Base-by-base conservation (phyloP, 2,888 invertebrate genomes). In the Clepsis dumicolana region DNA sequence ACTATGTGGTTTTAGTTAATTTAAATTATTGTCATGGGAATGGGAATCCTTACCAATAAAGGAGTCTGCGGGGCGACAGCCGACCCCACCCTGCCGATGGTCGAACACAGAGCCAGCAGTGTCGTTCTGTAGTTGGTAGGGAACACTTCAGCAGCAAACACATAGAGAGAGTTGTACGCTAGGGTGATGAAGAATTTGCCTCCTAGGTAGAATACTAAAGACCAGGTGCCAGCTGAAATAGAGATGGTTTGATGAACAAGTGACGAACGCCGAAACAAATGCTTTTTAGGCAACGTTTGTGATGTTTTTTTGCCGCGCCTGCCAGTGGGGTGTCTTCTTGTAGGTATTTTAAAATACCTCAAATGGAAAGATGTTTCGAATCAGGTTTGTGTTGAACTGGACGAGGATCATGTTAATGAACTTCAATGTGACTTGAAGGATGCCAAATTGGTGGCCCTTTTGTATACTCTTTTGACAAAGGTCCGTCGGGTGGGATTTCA, bases 121-220 rank as follows among this genome's bases (percentile, higher is more conserved):
- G 96, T 95, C 12, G 96, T 95, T 63, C 96, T 90, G 72, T 96
- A 91, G 74, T 94, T 94, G 0, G 96, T 96, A 0, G 96, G 96
- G 79, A 96, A 96, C 67, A 96, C 94, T 86, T 96, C 96, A 12
- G 96, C 95, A 0, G 95, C 96, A 76, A 95, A 95, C 29, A 96
- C 94, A 78, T 96, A 96, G n/a, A 95, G 81, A 0, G 95, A 94
- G 44, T 95, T 94, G 81, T 96, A 96, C 0, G 96, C 95, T 50
- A 95, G 91, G 0, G 96, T 95, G 59, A 96, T 95, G 79, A 95
- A 95, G 85, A 95, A 95, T 85, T 96, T 96, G 0, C 96, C 96
- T 0, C 94, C 90, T 12, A 96, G 87, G 78, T 95, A 96, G 48
- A 95, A 84, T 0, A 93, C 78, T 66, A 96, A 83, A 0, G 95